phyloP scores from a whole-genome alignment of 2,888 invertebrate species.

The Dyspetes luteomarginatus region DNA sequence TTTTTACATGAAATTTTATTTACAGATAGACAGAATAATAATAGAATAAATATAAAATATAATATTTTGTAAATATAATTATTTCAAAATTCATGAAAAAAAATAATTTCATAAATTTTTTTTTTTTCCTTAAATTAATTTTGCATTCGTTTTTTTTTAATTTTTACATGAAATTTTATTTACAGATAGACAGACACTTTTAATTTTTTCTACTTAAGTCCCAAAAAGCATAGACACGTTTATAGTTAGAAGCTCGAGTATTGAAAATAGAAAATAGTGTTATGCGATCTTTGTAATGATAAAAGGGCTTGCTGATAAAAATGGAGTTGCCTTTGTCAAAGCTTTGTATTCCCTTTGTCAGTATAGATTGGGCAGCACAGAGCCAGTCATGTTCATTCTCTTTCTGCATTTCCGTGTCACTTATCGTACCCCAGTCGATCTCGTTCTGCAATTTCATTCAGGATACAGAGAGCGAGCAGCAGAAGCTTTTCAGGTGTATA shows the following conservation, averaged over 20 bases:
- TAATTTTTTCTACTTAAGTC: too few relatives aligned
- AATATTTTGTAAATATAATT: background rate
- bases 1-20: too few relatives aligned
- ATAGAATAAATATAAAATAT: too few relatives aligned
- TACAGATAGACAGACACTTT: background rate
- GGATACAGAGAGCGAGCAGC: conserved; percentile 25
- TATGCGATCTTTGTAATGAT: background rate
- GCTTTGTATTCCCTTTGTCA: conserved; percentile 56
- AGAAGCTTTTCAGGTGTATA: conserved; percentile 15
- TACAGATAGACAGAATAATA: too few relatives aligned
- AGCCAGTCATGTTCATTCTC: conserved; percentile 18
- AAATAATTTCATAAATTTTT: background rate
- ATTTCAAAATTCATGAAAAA: background rate
- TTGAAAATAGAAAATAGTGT: too few relatives aligned
- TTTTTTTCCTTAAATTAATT: too few relatives aligned
- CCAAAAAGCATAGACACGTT: background rate
- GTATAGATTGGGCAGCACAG: too few relatives aligned
- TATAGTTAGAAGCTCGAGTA: conserved; percentile 1
- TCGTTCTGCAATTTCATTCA: conserved; percentile 50
- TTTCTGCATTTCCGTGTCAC: conserved; percentile 23
- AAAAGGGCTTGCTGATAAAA: conserved; percentile 59
- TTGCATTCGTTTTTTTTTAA: too few relatives aligned
- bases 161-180: too few relatives aligned
- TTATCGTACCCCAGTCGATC: conserved; percentile 36
- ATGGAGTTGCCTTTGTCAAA: conserved; percentile 67